These are phyloP conservation scores for Linnaemya tessellans DNA, from an alignment of 2,888 invertebrate species.

Conservation along the genomic window DNA sequence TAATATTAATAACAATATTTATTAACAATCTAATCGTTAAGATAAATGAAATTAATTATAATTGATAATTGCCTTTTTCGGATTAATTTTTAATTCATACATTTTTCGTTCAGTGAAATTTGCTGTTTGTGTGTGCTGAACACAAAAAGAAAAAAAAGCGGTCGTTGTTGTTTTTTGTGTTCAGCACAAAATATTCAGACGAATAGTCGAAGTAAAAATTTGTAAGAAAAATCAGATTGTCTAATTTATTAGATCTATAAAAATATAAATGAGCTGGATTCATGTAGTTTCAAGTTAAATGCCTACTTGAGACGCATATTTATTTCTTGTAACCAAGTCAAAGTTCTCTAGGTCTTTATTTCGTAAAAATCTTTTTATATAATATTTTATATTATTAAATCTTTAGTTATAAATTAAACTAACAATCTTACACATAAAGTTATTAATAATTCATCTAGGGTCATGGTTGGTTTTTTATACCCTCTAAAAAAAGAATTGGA, in stretches of 20 bases:
- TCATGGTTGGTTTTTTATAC: too few species aligned
- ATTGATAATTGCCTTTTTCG: slow-evolving; percentile 70
- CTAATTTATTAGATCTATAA: not conserved
- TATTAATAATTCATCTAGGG: too few species aligned
- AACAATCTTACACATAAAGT: too few species aligned
- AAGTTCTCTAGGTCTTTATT: too few species aligned
- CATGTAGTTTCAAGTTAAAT: not conserved
- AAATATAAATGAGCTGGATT: not conserved
- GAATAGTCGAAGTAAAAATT: not conserved
- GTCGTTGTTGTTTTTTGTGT: too few species aligned
- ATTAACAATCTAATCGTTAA: slow-evolving; percentile 55
- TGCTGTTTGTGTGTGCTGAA: not conserved
- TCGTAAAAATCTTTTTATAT: too few species aligned
- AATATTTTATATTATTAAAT: too few species aligned
- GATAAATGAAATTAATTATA: slow-evolving; percentile 66
- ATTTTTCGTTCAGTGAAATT: not conserved
- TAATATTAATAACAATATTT: slow-evolving; percentile 49
- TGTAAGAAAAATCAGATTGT: too few species aligned
- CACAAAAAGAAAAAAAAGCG: not conserved
- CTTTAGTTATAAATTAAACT: too few species aligned
- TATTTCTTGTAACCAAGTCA: too few species aligned
- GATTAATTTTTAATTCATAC: slow-evolving; percentile 39
- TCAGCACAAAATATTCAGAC: not conserved
- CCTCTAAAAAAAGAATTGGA: too few species aligned
- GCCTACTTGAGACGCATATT: too few species aligned